phyloP scores from a whole-genome alignment of 2,888 invertebrate species.

The Acrobasis consociella region DNA sequence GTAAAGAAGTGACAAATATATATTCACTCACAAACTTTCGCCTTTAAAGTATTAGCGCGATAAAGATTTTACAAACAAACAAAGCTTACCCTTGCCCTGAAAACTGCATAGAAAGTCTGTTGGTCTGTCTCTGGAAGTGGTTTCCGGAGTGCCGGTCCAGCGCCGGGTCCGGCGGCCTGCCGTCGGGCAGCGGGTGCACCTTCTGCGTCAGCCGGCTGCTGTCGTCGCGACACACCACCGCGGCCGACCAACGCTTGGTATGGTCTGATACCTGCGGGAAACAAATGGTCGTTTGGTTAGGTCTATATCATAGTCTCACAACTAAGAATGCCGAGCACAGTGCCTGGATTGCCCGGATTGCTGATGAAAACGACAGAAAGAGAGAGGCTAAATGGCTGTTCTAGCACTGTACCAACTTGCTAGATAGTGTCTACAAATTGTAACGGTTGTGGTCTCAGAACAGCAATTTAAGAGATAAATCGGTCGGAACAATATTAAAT shows the following conservation, averaged over 20 bases:
- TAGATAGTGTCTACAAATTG: neutral
- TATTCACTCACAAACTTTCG: too few relatives aligned
- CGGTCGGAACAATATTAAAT: neutral
- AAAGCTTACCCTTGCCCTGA: slow-evolving; percentile 87
- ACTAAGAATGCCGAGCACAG: too few relatives aligned
- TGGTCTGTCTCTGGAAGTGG: slow-evolving; percentile 82
- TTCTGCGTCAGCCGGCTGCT: slow-evolving; percentile 62
- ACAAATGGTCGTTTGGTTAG: neutral
- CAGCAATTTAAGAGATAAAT: neutral
- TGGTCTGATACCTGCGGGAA: slow-evolving; percentile 75
- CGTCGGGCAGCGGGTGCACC: slow-evolving; percentile 55
- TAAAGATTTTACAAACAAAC: too few relatives aligned
- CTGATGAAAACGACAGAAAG: too few relatives aligned
- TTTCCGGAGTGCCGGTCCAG: slow-evolving; percentile 58
- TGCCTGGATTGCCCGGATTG: too few relatives aligned
- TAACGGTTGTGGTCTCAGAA: neutral
- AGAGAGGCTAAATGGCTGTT: too few relatives aligned
- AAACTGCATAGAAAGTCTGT: slow-evolving; percentile 93
- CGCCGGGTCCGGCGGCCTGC: slow-evolving; percentile 51
- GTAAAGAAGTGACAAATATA: too few relatives aligned
- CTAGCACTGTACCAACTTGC: too few relatives aligned
- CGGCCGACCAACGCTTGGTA: slow-evolving; percentile 92
- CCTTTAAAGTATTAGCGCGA: too few relatives aligned
- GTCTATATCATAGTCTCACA: too few relatives aligned
- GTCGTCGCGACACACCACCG: slow-evolving; percentile 87